phyloP scores from a whole-genome alignment of 2,888 invertebrate genomes.

The Ferdinandea cuprea region DNA sequence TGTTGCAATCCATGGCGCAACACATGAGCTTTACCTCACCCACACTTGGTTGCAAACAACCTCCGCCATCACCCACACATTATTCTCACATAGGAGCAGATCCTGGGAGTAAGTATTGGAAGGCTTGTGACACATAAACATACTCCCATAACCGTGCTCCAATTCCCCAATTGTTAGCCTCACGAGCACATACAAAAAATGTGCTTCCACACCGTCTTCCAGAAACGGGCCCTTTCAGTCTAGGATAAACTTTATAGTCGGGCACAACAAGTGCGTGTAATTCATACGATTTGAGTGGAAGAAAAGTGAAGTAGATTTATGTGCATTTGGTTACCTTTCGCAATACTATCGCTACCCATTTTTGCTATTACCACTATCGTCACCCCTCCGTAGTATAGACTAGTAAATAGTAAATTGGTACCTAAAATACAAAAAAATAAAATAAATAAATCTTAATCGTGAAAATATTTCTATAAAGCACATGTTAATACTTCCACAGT shows the following conservation, averaged over 20 bases:
- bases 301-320: constrained; percentile 62
- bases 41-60: constrained; percentile 45
- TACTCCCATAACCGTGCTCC: constrained; percentile 14
- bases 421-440: constrained; percentile 12
- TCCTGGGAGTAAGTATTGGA: constrained; percentile 69
- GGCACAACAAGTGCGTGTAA: constrained; percentile 83
- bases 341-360: constrained; percentile 35
- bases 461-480: constrained; percentile 28
- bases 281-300: constrained; percentile 56
- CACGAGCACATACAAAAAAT: constrained; percentile 38
- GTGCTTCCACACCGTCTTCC: constrained; percentile 77
- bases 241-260: constrained; percentile 83
- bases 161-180: constrained; percentile 49
- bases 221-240: constrained; percentile 81
- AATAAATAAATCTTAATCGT: constrained; percentile 41
- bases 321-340: constrained; percentile 59
- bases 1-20: constrained; percentile 71
- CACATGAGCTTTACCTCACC: constrained; percentile 72
- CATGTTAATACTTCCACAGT: constrained; percentile 29
- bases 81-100: constrained; percentile 2
- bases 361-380: constrained; percentile 17
- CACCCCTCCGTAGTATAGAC: not conserved
- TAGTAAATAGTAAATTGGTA: not conserved
- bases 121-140: constrained; percentile 51
- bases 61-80: constrained; percentile 35